Base-by-base conservation (phyloP, 2,113 vertebrate species). In the Siphamia tubifer region DNA sequence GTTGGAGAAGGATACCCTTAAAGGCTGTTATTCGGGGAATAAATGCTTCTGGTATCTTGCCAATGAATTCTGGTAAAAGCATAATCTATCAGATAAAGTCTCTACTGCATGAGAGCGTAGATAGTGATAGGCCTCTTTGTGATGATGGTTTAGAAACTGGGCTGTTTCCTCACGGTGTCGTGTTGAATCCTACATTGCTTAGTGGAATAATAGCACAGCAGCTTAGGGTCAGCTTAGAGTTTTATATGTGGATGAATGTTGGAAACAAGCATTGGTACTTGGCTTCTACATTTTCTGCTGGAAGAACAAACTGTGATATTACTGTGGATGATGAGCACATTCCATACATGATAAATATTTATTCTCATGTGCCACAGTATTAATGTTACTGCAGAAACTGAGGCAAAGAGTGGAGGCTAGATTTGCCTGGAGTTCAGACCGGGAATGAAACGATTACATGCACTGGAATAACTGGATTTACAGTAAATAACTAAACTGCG, bases 1-100 rank as follows among this genome's bases (percentile, higher is more conserved):
- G 45, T 8, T 28, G 17, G 28, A 24, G 40, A 47, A 54, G 16
- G 36, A 60, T 24, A 34, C 27, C 63, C 24, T 67, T 65, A 58
- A 69, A 71, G 40, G 57, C 48, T 68, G 71, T 72, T 34, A 45
- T 52, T 75, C 38, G 65, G 16, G 27, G 17, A 42, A 54, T 19
- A n/a, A 7, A 55, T 69, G 40, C 30, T 57, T 75, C 31, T 74
- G 61, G 61, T 58, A n/a, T 61, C 24, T 49, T 53, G 56, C 43
- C 72, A 77, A 67, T 47, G 17, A 63, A 49, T 54, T 55, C 36
- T 72, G 43, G 48, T 67, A 57, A 81, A 67, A 73, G 71, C 68
- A 20, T 61, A 48, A 79, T 76, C 35, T 32, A 42, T 81, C 51
- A 81, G 69, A 68, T 28, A 17, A 21, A 44, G 60, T 54, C 56